Percentiles rank a stretch among this genome's conserved stretches.
Evolutionary conservation across 2,888 invertebrate species (phyloP).

Genomic region (Lasius fuliginosus): DNA sequence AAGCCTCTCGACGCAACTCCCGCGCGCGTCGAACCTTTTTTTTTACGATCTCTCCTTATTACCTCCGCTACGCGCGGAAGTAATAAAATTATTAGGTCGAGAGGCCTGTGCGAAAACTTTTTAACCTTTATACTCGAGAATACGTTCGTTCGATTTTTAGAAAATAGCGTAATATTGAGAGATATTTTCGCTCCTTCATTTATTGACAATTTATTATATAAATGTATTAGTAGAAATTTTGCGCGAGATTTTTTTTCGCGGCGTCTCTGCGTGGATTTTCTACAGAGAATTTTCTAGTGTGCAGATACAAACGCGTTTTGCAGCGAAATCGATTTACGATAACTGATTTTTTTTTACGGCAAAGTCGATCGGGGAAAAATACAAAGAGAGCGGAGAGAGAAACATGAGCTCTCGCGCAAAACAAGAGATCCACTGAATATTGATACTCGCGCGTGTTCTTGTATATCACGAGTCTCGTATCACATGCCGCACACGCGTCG

Average conservation of each 20-base stretch:
- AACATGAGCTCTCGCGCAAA: conserved; percentile 3
- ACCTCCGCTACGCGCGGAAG: neutral
- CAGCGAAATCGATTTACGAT: neutral
- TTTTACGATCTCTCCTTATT: neutral
- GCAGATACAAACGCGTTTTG: neutral
- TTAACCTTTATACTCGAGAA: conserved; percentile 15
- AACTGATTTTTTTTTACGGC: neutral
- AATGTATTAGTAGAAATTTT: neutral
- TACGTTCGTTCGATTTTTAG: conserved; percentile 4
- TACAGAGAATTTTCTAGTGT: neutral
- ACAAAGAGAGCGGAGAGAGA: neutral
- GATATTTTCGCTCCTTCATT: neutral
- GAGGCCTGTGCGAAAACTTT: neutral
- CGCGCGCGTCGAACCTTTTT: neutral
- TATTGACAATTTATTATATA: neutral
- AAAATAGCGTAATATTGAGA: neutral
- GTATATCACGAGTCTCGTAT: conserved; percentile 33
- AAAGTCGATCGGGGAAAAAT: neutral
- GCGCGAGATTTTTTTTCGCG: neutral
- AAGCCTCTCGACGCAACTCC: neutral
- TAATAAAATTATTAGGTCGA: conserved; percentile 26
- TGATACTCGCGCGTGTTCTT: conserved; percentile 31
- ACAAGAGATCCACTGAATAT: conserved; percentile 24
- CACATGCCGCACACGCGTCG: conserved; percentile 43
- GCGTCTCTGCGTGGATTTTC: neutral